phyloP scores from a whole-genome alignment of 2,888 invertebrate species.

The Volucella inanis region DNA sequence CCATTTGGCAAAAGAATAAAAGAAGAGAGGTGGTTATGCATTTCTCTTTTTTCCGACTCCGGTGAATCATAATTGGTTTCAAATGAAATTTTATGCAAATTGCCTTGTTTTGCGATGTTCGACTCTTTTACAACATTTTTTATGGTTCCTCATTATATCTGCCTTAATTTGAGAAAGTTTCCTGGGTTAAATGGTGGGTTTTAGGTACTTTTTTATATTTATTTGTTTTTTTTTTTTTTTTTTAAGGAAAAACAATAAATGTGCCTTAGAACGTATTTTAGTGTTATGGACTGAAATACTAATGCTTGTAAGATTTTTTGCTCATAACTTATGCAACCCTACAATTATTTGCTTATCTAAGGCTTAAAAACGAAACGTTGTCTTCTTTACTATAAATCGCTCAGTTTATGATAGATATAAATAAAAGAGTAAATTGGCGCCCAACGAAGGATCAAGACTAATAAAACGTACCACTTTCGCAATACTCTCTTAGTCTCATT shows the following conservation, averaged over 20 bases:
- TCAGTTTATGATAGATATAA: constrained; percentile 42
- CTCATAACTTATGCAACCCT: neutral
- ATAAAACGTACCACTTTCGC: constrained; percentile 27
- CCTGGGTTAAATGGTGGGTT: too few species aligned
- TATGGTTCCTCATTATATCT: constrained; percentile 46
- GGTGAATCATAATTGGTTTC: constrained; percentile 63
- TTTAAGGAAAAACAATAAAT: too few species aligned
- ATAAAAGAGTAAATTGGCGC: constrained; percentile 57
- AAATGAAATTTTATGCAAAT: constrained; percentile 69
- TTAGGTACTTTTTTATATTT: too few species aligned
- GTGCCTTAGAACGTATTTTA: constrained; percentile 34
- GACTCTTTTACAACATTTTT: neutral
- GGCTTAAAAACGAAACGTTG: constrained; percentile 36
- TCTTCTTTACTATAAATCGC: constrained; percentile 49
- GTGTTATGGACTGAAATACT: constrained; percentile 21
- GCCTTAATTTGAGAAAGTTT: constrained; percentile 1
- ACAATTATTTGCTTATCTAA: constrained; percentile 24
- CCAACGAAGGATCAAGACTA: constrained; percentile 39
- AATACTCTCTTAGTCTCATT: neutral
- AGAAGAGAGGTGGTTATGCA: neutral
- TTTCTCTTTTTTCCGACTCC: neutral
- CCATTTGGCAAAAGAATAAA: constrained; percentile 47
- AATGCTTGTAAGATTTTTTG: neutral
- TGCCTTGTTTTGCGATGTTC: constrained; percentile 9
- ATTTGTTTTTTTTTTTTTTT: constrained; percentile 26